phyloP scores from a whole-genome alignment of 2,797 vertebrate species.

The Prionace glauca region DNA sequence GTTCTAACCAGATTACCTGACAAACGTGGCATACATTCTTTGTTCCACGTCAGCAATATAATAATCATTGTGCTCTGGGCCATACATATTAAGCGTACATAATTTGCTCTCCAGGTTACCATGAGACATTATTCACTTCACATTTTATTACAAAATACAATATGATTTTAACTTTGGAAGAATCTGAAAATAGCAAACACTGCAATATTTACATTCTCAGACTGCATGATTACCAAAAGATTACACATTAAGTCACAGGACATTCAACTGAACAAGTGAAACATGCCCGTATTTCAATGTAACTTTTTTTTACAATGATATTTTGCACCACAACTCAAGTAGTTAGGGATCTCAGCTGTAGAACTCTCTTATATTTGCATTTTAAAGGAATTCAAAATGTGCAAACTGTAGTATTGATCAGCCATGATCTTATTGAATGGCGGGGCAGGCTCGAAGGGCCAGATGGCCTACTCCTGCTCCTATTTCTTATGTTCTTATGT shows the following conservation, averaged over 20 bases:
- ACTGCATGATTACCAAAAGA: neutral
- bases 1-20: neutral
- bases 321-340: neutral
- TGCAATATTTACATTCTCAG: neutral
- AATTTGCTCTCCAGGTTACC: neutral
- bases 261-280: neutral
- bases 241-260: neutral
- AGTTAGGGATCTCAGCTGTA: neutral
- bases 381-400: neutral
- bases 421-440: too few species aligned
- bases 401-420: too few species aligned
- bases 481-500: too few species aligned
- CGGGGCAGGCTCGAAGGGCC: too few species aligned
- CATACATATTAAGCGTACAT: neutral
- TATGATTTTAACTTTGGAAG: neutral
- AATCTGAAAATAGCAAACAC: neutral
- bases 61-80: neutral
- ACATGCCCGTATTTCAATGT: neutral
- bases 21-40: slow-evolving; percentile 15
- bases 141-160: neutral
- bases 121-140: neutral
- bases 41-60: neutral
- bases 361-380: neutral
- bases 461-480: too few species aligned
- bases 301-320: neutral